These are phyloP conservation scores for Limenitis camilla DNA, from an alignment of 2,888 invertebrate species.

Conservation along the genomic window DNA sequence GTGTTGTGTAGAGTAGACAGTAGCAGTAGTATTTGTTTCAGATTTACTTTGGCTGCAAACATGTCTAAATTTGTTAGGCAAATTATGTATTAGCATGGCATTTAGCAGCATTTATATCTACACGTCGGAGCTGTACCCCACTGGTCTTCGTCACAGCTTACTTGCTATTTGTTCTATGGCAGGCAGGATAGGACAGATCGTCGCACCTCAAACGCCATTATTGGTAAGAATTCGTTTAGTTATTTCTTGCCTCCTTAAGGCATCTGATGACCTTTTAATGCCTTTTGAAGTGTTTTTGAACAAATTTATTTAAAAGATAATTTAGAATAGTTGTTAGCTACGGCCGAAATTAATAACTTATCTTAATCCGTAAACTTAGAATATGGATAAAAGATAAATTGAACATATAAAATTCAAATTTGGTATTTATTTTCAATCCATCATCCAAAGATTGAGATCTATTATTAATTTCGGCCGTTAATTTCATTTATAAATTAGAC, in stretches of 20 bases:
- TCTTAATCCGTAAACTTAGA: too few species aligned
- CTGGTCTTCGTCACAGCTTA: constrained; percentile 75
- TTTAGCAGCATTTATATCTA: constrained; percentile 70
- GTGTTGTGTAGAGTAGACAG: constrained; percentile 15
- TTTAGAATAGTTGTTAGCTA: too few species aligned
- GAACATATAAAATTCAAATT: too few species aligned
- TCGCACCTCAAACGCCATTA: constrained; percentile 80
- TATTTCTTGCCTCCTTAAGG: neutral
- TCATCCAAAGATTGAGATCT: too few species aligned
- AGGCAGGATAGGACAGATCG: constrained; percentile 77
- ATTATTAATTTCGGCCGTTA: too few species aligned
- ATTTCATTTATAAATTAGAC: too few species aligned
- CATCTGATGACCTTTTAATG: too few species aligned
- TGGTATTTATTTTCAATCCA: too few species aligned
- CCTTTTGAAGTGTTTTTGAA: too few species aligned
- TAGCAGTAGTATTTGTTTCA: constrained; percentile 29
- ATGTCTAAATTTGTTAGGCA: constrained; percentile 66
- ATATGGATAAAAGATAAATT: too few species aligned
- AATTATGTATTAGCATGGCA: constrained; percentile 63
- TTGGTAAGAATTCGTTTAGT: constrained; percentile 57
- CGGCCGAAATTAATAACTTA: too few species aligned
- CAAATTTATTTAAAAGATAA: too few species aligned
- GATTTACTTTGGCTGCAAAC: constrained; percentile 63
- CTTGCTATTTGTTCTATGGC: constrained; percentile 79
- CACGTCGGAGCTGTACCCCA: constrained; percentile 81